Evolutionary conservation across 2,888 invertebrate species (phyloP).

Genomic region (Nipponacmea schrenckii): DNA sequence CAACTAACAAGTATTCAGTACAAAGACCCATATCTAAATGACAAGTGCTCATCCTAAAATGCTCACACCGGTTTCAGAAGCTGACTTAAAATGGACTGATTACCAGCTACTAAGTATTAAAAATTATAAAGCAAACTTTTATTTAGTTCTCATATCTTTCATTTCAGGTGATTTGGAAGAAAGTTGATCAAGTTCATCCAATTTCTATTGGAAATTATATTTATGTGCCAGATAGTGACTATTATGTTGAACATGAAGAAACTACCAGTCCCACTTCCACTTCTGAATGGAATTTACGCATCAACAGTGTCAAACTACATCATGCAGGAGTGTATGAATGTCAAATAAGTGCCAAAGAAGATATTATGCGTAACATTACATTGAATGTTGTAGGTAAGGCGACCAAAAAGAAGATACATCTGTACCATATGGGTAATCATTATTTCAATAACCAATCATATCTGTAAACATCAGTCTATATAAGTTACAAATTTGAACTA

Average conservation of each 20-base stretch:
- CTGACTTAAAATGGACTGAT: no score
- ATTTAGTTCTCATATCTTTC: no score
- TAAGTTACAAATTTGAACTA: no score
- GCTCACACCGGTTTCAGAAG: no score
- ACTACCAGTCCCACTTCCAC: conserved; percentile 9
- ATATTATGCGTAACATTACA: conserved; percentile 42
- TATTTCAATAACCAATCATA: no score
- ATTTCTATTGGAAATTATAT: conserved; percentile 48
- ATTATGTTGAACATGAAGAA: conserved; percentile 15
- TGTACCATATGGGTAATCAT: background rate
- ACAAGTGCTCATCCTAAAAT: no score
- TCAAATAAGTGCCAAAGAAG: conserved; percentile 51
- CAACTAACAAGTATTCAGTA: no score
- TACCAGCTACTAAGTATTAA: no score
- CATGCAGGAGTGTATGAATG: conserved; percentile 54
- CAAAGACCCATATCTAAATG: no score
- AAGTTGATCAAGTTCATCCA: conserved; percentile 37
- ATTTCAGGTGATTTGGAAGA: conserved; percentile 51
- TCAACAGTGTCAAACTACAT: conserved; percentile 42
- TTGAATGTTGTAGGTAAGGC: conserved; percentile 46
- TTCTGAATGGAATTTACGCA: conserved; percentile 46
- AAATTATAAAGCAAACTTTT: no score
- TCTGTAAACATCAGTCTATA: no score
- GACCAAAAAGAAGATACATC: background rate
- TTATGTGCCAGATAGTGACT: conserved; percentile 41